These are phyloP conservation scores for Trypoxylus dichotomus DNA, from an alignment of 1,140 invertebrate genomes.

Conservation along the genomic window DNA sequence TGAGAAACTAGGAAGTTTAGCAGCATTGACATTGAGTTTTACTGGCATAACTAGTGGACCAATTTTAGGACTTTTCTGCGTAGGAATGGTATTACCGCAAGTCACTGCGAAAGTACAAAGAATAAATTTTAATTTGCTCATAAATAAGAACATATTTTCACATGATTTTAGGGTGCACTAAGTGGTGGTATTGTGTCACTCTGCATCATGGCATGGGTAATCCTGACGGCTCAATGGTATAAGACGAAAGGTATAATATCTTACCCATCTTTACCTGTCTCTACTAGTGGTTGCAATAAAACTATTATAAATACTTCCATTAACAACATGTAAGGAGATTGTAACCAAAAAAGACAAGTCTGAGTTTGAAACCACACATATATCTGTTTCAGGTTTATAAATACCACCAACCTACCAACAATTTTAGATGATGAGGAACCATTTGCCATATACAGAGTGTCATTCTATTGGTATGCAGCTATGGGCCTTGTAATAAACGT, in stretches of 20 bases:
- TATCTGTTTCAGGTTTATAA: conserved; percentile 5
- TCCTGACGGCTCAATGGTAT: conserved; percentile 23
- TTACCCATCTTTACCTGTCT: background rate
- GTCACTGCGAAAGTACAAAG: conserved; percentile 61
- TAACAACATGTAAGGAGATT: conserved; percentile 1
- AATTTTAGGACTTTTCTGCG: conserved; percentile 75
- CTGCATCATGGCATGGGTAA: background rate
- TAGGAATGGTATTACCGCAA: conserved; percentile 84
- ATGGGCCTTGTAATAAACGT: conserved; percentile 10
- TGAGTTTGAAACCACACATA: background rate
- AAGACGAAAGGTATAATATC: conserved; percentile 1
- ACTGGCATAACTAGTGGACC: conserved; percentile 85
- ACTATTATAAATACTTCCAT: background rate
- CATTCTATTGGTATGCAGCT: conserved; percentile 23
- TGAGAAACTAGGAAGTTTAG: conserved; percentile 60
- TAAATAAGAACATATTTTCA: background rate
- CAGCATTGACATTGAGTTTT: conserved; percentile 79
- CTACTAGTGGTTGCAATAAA: background rate
- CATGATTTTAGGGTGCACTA: conserved; percentile 30
- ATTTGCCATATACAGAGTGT: conserved; percentile 25
- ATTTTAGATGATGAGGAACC: conserved; percentile 10
- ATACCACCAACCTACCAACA: background rate
- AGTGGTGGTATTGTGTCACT: conserved; percentile 15
- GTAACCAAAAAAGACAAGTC: background rate
- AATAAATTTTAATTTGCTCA: background rate